A percentile compares a stretch with the other conserved stretches of the same genome.
These are phyloP conservation scores for Synergus umbraculus DNA, from an alignment of 2,888 invertebrate species.

Conservation along the genomic window DNA sequence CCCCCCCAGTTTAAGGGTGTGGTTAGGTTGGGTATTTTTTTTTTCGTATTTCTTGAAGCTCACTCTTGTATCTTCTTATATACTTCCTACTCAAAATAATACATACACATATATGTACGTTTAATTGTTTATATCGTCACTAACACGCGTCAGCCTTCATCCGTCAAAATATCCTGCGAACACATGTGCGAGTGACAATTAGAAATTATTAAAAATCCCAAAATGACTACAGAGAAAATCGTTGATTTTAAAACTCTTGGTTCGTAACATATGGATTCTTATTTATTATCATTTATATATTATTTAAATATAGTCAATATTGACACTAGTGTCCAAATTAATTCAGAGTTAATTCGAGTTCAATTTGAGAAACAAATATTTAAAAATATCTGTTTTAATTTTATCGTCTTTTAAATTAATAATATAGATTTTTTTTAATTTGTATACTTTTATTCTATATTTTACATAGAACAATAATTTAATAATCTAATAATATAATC, in stretches of 20 bases:
- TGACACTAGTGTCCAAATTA: not conserved
- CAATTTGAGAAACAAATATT: conserved; percentile 10
- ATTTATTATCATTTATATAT: not conserved
- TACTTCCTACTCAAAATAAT: not conserved
- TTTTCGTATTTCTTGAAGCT: too few relatives aligned
- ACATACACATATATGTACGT: too few relatives aligned
- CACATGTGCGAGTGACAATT: not conserved
- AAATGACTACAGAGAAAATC: conserved; percentile 52
- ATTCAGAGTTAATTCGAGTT: not conserved
- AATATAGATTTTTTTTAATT: too few relatives aligned
- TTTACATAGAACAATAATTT: too few relatives aligned
- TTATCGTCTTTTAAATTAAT: not conserved
- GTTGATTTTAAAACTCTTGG: conserved; percentile 54
- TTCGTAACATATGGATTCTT: conserved; percentile 43
- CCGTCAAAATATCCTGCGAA: not conserved
- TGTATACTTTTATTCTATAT: too few relatives aligned
- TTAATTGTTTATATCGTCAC: too few relatives aligned
- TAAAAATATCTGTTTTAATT: not conserved
- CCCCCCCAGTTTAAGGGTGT: not conserved
- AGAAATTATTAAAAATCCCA: conserved; percentile 18
- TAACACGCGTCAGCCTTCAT: not conserved
- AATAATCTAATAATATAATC: too few relatives aligned
- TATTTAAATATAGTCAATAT: not conserved
- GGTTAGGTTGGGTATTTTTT: conserved; percentile 26
- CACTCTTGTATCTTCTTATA: too few relatives aligned